These are phyloP conservation scores for Daubentonia madagascariensis DNA, from an alignment of 2,113 vertebrate species.

Conservation along the genomic window DNA sequence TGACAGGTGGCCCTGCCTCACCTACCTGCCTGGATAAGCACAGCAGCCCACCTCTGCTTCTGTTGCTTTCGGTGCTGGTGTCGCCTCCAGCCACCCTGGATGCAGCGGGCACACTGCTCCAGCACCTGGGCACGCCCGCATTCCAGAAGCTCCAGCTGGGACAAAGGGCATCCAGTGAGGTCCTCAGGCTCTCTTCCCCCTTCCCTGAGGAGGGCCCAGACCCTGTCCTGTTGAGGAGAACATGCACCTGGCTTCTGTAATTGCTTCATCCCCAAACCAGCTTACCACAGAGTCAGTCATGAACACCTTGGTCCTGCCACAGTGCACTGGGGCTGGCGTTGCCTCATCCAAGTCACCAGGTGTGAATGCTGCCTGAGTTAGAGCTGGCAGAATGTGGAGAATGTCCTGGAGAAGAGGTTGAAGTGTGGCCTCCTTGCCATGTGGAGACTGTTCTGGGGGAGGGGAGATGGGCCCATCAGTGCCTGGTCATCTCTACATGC, in stretches of 20 bases:
- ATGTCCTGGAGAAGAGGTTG: constrained; percentile 80
- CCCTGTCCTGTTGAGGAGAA: not conserved
- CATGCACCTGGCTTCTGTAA: not conserved
- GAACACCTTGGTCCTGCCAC: constrained; percentile 95
- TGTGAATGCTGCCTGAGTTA: not conserved
- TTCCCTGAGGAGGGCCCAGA: not conserved
- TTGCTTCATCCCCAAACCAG: not conserved
- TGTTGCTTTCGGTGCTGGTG: constrained; percentile 79
- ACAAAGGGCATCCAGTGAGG: constrained; percentile 10
- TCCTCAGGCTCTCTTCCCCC: not conserved
- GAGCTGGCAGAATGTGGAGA: constrained; percentile 76
- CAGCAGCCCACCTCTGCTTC: constrained; percentile 81
- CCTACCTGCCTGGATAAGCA: constrained; percentile 94
- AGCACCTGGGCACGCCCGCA: constrained; percentile 82
- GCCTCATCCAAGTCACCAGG: constrained; percentile 5
- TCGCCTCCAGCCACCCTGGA: constrained; percentile 92
- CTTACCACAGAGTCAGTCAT: constrained; percentile 90
- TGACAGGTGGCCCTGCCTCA: not conserved
- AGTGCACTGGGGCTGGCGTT: constrained; percentile 81
- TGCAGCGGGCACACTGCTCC: constrained; percentile 87
- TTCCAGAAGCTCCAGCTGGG: constrained; percentile 92
- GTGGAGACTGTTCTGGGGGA: constrained; percentile 68
- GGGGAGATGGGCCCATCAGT: not conserved
- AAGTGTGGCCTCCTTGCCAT: not conserved
- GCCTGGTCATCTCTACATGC: not conserved